Percentiles rank a stretch among this genome's conserved stretches.
These are phyloP conservation scores for Perca fluviatilis DNA, from an alignment of 2,113 vertebrate species.

Conservation along the genomic window DNA sequence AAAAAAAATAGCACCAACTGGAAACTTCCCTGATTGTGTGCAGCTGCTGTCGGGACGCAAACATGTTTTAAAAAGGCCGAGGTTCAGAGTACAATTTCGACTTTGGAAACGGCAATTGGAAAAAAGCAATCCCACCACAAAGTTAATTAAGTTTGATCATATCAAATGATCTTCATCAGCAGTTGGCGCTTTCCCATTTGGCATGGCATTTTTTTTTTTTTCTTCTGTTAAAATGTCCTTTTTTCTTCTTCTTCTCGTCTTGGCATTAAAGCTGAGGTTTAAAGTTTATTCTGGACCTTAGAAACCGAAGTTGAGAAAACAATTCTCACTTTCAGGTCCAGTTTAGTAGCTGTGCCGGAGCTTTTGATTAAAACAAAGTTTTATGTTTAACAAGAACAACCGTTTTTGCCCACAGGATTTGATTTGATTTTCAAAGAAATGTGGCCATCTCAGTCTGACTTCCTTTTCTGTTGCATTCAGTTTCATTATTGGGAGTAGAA, in stretches of 20 bases:
- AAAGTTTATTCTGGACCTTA: not conserved
- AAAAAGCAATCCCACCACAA: too few species aligned
- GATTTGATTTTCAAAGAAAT: not conserved
- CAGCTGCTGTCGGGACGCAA: slow-evolving; percentile 26
- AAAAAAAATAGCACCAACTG: slow-evolving; percentile 16
- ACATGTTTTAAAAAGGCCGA: too few species aligned
- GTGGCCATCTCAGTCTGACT: not conserved
- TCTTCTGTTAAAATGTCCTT: not conserved
- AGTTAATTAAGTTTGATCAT: too few species aligned
- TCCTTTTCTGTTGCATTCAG: not conserved
- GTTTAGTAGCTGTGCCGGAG: not conserved
- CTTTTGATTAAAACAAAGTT: not conserved
- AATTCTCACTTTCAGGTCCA: not conserved
- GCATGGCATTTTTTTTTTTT: too few species aligned
- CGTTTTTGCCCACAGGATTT: not conserved
- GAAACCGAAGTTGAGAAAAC: not conserved
- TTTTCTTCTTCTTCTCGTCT: not conserved
- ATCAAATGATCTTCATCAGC: too few species aligned
- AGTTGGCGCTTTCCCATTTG: too few species aligned
- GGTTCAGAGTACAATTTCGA: too few species aligned
- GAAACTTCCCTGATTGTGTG: slow-evolving; percentile 10
- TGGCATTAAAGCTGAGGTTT: not conserved
- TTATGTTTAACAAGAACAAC: not conserved
- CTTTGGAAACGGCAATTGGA: too few species aligned
- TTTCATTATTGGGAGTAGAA: not conserved